Percentiles rank a stretch among this genome's conserved stretches.
phyloP scores from a whole-genome alignment of 2,113 vertebrate species.

The Pionites leucogaster region DNA sequence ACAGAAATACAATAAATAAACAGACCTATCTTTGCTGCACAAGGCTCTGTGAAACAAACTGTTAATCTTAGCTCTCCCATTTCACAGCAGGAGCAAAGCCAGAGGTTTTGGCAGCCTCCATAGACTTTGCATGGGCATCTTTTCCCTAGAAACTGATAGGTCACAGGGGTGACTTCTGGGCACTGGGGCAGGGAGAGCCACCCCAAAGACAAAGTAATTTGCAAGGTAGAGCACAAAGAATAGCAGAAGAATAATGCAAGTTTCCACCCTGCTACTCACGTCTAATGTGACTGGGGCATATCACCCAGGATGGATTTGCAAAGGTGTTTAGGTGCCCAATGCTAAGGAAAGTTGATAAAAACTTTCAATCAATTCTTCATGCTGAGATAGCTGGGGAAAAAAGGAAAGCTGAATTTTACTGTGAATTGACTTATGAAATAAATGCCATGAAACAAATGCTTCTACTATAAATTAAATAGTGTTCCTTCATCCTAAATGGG shows the following conservation, averaged over 20 bases:
- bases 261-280: background rate
- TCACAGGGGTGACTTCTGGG: background rate
- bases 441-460: background rate
- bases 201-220: background rate
- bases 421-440: background rate
- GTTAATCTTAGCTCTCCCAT: background rate
- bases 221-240: background rate
- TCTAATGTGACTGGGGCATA: background rate
- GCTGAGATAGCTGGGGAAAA: background rate
- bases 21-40: background rate
- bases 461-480: background rate
- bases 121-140: background rate
- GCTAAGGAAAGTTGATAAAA: background rate
- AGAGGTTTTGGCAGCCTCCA: background rate
- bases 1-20: background rate
- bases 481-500: conserved; percentile 11
- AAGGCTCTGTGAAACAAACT: background rate
- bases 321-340: background rate
- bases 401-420: background rate
- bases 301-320: background rate
- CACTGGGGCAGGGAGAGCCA: background rate
- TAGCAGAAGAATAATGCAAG: background rate
- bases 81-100: background rate
- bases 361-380: background rate
- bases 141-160: background rate